Percentiles rank a stretch among this genome's conserved stretches.
Conservation (phyloP, 2,888 invertebrate genomes). For the Plagodis dolabraria region DNA sequence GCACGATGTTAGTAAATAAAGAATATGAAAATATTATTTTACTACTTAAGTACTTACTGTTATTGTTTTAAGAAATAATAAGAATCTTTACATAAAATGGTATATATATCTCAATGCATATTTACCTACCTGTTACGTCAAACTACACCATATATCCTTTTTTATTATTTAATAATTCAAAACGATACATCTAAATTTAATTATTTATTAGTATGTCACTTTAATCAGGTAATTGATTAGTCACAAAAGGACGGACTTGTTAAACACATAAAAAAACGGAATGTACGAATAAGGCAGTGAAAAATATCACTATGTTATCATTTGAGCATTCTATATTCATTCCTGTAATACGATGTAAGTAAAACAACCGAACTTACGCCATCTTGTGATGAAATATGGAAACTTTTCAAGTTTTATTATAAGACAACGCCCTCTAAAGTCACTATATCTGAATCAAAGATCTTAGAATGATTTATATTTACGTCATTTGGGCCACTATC, state of each 20-base stretch:
- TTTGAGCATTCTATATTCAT: constrained; percentile 46
- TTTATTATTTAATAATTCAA: constrained; percentile 7
- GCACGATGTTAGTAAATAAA: constrained; percentile 61
- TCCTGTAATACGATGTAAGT: too few species aligned
- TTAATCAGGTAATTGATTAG: constrained; percentile 48
- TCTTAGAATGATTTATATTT: too few species aligned
- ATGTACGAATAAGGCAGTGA: constrained; percentile 41
- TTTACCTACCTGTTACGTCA: too few species aligned
- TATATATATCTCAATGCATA: too few species aligned
- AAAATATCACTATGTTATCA: constrained; percentile 50
- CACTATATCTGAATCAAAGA: not conserved
- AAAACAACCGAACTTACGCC: not conserved
- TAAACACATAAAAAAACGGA: constrained; percentile 33
- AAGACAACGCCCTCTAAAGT: not conserved
- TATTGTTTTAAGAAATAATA: too few species aligned
- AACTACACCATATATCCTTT: too few species aligned
- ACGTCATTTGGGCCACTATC: too few species aligned
- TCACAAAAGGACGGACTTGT: constrained; percentile 45
- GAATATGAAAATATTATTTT: not conserved
- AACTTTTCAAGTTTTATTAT: not conserved
- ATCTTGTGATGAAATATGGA: not conserved
- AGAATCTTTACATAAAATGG: too few species aligned
- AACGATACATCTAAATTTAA: constrained; percentile 21
- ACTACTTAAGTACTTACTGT: too few species aligned
- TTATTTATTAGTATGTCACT: constrained; percentile 52